Conservation (phyloP, 2,113 vertebrate species). For the Empidonax alnorum region DNA sequence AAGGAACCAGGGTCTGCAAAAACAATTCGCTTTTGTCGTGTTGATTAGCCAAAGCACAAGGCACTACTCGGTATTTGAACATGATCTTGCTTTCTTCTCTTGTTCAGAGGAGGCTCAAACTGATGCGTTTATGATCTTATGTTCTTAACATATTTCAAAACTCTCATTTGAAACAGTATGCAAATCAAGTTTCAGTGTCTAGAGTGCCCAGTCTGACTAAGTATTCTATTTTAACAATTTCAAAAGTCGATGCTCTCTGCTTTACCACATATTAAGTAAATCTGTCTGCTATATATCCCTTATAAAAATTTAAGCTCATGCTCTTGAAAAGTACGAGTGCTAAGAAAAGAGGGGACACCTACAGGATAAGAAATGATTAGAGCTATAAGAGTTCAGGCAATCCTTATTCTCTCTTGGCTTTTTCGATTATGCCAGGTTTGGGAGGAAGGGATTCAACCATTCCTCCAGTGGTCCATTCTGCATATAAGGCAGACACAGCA, state of each 20-base stretch:
- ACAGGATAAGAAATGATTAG: not conserved
- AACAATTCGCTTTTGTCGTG: not conserved
- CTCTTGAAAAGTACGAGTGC: not conserved
- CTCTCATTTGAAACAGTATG: not conserved
- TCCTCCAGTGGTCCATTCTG: not conserved
- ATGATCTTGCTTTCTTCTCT: not conserved
- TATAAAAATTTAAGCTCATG: slow-evolving; percentile 34
- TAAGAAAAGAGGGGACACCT: not conserved
- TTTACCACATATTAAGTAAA: slow-evolving; percentile 33
- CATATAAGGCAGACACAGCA: not conserved
- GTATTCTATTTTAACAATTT: not conserved
- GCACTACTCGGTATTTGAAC: not conserved
- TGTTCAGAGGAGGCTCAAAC: not conserved
- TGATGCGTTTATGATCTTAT: accelerated
- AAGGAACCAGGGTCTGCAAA: not conserved
- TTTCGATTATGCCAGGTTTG: slow-evolving; percentile 5
- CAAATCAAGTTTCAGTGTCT: not conserved
- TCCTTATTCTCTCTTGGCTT: slow-evolving; percentile 12
- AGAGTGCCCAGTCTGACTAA: not conserved
- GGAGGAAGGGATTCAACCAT: not conserved
- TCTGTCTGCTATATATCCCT: not conserved
- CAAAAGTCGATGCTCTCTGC: not conserved
- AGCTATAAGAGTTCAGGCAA: not conserved
- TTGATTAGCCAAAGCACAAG: not conserved
- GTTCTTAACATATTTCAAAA: not conserved